Percentiles rank a stretch among this genome's conserved stretches.
These are phyloP conservation scores for Oreohelix idahoensis DNA, from an alignment of 1,140 invertebrate species.

Conservation along the genomic window DNA sequence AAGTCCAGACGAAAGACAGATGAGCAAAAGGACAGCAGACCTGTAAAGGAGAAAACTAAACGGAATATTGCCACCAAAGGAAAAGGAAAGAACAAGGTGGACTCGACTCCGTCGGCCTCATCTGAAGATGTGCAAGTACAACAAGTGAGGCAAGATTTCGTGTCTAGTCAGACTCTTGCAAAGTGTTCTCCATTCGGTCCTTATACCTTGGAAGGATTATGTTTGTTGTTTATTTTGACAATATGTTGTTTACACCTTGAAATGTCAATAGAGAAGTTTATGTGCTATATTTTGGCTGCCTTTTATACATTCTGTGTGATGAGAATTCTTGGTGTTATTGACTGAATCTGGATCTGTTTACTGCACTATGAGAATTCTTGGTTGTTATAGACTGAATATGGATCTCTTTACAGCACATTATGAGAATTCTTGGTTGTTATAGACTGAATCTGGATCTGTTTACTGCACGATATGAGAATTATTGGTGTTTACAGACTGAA, in stretches of 20 bases:
- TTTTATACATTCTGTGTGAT: slow-evolving; percentile 36
- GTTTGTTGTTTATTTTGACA: slow-evolving; percentile 14
- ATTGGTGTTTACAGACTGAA: too few relatives aligned
- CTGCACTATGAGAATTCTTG: too few relatives aligned
- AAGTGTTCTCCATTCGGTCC: slow-evolving; percentile 33
- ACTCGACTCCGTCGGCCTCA: background rate
- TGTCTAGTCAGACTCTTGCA: background rate
- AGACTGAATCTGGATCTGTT: too few relatives aligned
- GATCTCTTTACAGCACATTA: too few relatives aligned
- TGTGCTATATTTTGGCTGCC: slow-evolving; percentile 25
- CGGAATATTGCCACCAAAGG: background rate
- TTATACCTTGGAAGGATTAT: slow-evolving; percentile 19
- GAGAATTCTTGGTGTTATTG: slow-evolving; percentile 14
- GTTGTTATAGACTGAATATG: too few relatives aligned
- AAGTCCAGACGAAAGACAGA: background rate
- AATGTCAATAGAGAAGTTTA: slow-evolving; percentile 15
- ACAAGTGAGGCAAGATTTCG: background rate
- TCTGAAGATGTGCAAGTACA: background rate
- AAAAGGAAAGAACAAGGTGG: background rate
- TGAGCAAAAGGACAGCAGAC: background rate
- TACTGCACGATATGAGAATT: too few relatives aligned
- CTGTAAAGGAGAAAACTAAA: background rate
- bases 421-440: too few relatives aligned
- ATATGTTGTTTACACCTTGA: slow-evolving; percentile 12
- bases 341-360: too few relatives aligned